Evolutionary conservation across 2,888 invertebrate genomes (phyloP), one percentile per base, ranked within the genome.

Genomic region (Platycheirus albimanus): DNA sequence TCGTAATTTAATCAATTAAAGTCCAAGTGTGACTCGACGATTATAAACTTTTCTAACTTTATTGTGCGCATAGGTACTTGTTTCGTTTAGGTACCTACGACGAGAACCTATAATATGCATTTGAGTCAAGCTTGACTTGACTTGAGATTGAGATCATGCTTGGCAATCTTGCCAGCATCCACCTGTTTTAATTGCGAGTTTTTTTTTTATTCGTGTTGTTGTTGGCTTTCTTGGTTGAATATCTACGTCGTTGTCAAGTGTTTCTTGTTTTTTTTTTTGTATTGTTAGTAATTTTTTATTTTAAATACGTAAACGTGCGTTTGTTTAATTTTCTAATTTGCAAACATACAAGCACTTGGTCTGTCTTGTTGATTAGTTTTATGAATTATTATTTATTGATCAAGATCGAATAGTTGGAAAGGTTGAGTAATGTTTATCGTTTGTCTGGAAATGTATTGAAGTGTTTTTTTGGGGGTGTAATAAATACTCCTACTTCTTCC

Each of bases 141-240:
- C 56, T 24, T 24, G 24, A 3, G 41, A 43, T n/a, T n/a, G n/a
- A n/a, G n/a, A 58, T 28, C 19, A 6, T 51, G n/a, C 28, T 28
- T 28, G 10, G 20, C 11, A n/a, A n/a, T n/a, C n/a, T n/a, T n/a
- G n/a, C n/a, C 69, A 69, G 69, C 69, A 56, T 70, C 56, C 69
- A 70, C 69, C 69, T 70, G 69, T 70, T 70, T 47, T 19, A 30
- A 11, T 45, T 30, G 33, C 33, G 5, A 33, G 5, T 15, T 30
- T 11, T 17, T n/a, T 41, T 15, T 28, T 66, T 0, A 19, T 15
- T 11, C 1, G n/a, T 2, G 24, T 69, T 47, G 36, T 70, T 70
- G 45, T 58, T 58, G 47, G n/a, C n/a, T n/a, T n/a, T n/a, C n/a
- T n/a, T n/a, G n/a, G n/a, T n/a, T n/a, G n/a, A n/a, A n/a, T 20